phyloP scores from a whole-genome alignment of 2,113 vertebrate species.

The Thamnophis sirtalis region DNA sequence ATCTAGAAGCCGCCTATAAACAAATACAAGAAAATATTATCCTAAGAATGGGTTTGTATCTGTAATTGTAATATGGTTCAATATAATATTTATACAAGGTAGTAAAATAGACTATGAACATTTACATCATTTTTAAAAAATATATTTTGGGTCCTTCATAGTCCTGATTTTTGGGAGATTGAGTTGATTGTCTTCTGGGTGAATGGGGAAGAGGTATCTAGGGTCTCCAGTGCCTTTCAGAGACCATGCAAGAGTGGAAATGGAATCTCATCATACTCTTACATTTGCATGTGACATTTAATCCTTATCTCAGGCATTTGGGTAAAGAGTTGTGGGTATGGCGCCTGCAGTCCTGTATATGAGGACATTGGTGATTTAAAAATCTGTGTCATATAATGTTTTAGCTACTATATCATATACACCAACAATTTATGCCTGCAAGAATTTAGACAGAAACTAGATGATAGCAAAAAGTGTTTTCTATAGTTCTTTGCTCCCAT shows the following conservation, averaged over 20 bases:
- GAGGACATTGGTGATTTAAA: not conserved
- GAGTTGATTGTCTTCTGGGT: not conserved
- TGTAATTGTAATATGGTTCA: not conserved
- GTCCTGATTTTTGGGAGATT: not conserved
- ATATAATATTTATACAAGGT: not conserved
- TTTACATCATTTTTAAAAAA: not conserved
- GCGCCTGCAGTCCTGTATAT: not conserved
- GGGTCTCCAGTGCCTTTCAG: not conserved
- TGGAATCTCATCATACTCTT: not conserved
- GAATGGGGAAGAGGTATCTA: not conserved
- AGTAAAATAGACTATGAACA: not conserved
- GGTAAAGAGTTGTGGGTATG: not conserved
- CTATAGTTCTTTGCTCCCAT: not conserved
- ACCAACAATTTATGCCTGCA: not conserved
- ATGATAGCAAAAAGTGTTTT: not conserved
- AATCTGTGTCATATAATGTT: not conserved
- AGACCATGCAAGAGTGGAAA: not conserved
- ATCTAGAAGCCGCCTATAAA: not conserved
- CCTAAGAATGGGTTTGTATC: not conserved
- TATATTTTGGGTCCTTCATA: not conserved
- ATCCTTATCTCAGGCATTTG: not conserved
- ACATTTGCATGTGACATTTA: not conserved
- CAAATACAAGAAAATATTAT: not conserved
- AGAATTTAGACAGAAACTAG: not conserved
- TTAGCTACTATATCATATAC: not conserved